Evolutionary conservation across 2,888 invertebrate species (phyloP).

Genomic region (Diplolepis rosae): DNA sequence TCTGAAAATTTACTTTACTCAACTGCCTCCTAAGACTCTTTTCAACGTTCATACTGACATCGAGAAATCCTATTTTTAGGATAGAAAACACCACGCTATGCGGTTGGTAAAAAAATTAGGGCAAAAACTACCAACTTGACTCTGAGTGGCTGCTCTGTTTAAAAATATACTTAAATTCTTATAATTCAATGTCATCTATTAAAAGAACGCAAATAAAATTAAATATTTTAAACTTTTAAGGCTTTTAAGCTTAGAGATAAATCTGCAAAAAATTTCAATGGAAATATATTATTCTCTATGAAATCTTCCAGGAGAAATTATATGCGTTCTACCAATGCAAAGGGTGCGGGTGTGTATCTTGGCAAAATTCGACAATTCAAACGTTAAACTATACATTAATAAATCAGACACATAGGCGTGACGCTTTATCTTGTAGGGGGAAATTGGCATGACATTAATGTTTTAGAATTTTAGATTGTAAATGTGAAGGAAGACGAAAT

Average conservation of each 20-base stretch:
- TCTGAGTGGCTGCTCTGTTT: neutral
- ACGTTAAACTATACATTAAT: neutral
- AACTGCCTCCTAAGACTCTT: neutral
- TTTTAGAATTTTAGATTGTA: neutral
- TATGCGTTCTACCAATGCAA: neutral
- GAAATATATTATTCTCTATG: neutral
- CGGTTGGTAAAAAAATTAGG: neutral
- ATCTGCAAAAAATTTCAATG: no score
- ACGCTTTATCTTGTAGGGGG: neutral
- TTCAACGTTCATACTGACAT: neutral
- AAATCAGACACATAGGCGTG: neutral
- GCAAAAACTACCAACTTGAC: neutral
- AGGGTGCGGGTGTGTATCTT: neutral
- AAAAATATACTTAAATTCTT: no score
- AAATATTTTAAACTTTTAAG: no score
- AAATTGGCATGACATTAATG: neutral
- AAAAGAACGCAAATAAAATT: no score
- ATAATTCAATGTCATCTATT: no score
- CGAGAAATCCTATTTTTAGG: neutral
- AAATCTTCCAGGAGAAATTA: neutral
- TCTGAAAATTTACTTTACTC: neutral
- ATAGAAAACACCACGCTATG: neutral
- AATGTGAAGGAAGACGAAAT: neutral
- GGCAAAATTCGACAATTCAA: neutral
- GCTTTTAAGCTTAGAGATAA: no score